Percentiles rank a stretch among this genome's conserved stretches.
Evolutionary conservation across 2,888 invertebrate species (phyloP).

Genomic region (Atrina japonica): DNA sequence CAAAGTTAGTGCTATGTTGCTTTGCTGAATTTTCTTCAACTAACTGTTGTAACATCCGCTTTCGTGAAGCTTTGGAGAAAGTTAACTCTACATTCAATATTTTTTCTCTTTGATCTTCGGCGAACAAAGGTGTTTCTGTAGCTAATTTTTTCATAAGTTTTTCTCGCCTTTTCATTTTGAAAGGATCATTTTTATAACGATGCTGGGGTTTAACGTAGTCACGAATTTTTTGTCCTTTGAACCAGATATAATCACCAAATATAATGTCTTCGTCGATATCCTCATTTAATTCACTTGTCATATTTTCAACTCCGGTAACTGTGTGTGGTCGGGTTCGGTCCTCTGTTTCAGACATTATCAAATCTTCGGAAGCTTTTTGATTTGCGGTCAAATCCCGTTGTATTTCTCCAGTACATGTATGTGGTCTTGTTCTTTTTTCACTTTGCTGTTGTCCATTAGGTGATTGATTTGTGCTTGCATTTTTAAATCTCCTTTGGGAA

Average conservation of each 20-base stretch:
- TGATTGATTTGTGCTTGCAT: too few relatives aligned
- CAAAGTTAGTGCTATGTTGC: constrained; percentile 18
- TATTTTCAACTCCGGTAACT: constrained; percentile 5
- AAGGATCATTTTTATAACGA: constrained; percentile 58
- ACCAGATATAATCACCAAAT: constrained; percentile 26
- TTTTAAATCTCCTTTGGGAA: too few relatives aligned
- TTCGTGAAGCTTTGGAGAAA: constrained; percentile 52
- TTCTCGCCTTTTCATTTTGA: constrained; percentile 52
- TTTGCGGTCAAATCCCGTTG: too few relatives aligned
- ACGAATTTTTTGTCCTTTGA: constrained; percentile 47
- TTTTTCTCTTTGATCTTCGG: constrained; percentile 51
- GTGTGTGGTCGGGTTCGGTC: constrained; percentile 6
- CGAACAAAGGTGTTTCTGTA: constrained; percentile 47
- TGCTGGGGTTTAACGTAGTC: constrained; percentile 58
- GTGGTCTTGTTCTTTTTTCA: too few relatives aligned
- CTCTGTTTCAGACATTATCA: background rate
- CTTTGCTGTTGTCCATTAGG: too few relatives aligned
- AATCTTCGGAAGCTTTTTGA: too few relatives aligned
- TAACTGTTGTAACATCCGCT: constrained; percentile 51
- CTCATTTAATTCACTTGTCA: background rate
- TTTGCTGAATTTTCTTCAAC: constrained; percentile 49
- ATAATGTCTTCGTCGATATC: constrained; percentile 3
- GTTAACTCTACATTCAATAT: constrained; percentile 52
- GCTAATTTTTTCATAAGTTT: constrained; percentile 54
- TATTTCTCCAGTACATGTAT: too few relatives aligned